These are phyloP conservation scores for Leuctra nigra DNA, from an alignment of 2,888 invertebrate genomes.

Conservation along the genomic window DNA sequence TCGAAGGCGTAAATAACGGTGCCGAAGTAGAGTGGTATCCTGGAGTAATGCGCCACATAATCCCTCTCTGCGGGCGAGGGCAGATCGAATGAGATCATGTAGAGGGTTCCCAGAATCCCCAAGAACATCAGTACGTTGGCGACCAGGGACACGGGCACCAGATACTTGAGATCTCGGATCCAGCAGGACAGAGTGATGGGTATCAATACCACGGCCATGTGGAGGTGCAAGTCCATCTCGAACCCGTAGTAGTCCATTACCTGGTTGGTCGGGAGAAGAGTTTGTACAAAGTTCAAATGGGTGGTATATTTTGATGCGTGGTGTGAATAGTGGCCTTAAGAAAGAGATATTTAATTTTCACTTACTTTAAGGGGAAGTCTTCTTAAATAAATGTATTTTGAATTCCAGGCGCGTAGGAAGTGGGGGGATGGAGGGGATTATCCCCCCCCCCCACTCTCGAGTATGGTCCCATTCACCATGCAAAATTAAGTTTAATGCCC, in stretches of 20 bases:
- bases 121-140: slow-evolving; percentile 71
- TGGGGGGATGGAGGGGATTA: no score
- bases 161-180: slow-evolving; percentile 66
- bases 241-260: slow-evolving; percentile 58
- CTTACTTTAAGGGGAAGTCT: no score
- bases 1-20: slow-evolving; percentile 96
- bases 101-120: slow-evolving; percentile 69
- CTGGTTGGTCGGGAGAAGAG: slow-evolving; percentile 44
- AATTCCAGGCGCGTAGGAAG: no score
- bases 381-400: not conserved
- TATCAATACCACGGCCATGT: slow-evolving; percentile 65
- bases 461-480: no score
- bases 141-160: slow-evolving; percentile 69
- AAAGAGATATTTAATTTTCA: no score
- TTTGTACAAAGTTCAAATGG: no score
- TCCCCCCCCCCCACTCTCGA: no score
- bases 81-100: slow-evolving; percentile 65
- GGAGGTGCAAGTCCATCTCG: slow-evolving; percentile 55
- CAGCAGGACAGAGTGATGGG: slow-evolving; percentile 68
- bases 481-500: no score
- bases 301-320: no score
- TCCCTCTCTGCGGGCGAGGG: slow-evolving; percentile 54
- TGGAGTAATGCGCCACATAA: slow-evolving; percentile 48
- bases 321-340: no score
- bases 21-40: slow-evolving; percentile 85